These are phyloP conservation scores for Hyposoter didymator DNA, from an alignment of 2,888 invertebrate species.

Conservation along the genomic window DNA sequence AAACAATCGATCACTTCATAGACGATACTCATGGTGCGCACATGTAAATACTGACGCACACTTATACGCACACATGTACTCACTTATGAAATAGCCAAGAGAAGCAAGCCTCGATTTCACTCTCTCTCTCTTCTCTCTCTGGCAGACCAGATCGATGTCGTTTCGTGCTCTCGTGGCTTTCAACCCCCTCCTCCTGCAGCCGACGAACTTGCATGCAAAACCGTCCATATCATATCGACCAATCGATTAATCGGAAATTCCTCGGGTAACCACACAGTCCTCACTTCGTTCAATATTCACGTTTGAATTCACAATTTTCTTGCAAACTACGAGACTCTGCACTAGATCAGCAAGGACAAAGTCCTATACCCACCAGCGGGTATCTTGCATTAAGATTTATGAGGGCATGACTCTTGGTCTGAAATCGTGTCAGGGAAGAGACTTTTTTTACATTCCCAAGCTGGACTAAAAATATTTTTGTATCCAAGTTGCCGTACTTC, in stretches of 20 bases:
- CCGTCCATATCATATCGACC: slow-evolving; percentile 37
- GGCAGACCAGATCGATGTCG: slow-evolving; percentile 63
- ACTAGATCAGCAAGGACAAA: slow-evolving; percentile 3
- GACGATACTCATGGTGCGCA: slow-evolving; percentile 47
- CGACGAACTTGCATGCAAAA: slow-evolving; percentile 40
- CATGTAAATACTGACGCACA: slow-evolving; percentile 14
- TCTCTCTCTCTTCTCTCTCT: slow-evolving; percentile 59
- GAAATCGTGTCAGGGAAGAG: background rate
- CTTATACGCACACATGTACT: slow-evolving; percentile 10
- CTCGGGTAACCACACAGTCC: slow-evolving; percentile 60
- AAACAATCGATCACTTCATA: slow-evolving; percentile 82
- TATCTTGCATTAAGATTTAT: slow-evolving; percentile 11
- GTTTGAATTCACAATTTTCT: slow-evolving; percentile 41
- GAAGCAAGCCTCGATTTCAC: slow-evolving; percentile 54
- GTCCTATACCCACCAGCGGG: background rate
- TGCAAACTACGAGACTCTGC: slow-evolving; percentile 11
- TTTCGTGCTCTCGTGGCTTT: slow-evolving; percentile 42
- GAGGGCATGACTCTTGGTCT: background rate
- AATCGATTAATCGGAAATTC: slow-evolving; percentile 70
- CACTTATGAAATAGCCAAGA: slow-evolving; percentile 27
- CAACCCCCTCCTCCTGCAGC: background rate
- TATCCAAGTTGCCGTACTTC: background rate
- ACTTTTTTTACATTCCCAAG: background rate
- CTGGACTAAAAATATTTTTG: background rate
- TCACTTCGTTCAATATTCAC: slow-evolving; percentile 49